phyloP scores from a whole-genome alignment of 2,797 vertebrate genomes.

The Silurus lanzhouensis region DNA sequence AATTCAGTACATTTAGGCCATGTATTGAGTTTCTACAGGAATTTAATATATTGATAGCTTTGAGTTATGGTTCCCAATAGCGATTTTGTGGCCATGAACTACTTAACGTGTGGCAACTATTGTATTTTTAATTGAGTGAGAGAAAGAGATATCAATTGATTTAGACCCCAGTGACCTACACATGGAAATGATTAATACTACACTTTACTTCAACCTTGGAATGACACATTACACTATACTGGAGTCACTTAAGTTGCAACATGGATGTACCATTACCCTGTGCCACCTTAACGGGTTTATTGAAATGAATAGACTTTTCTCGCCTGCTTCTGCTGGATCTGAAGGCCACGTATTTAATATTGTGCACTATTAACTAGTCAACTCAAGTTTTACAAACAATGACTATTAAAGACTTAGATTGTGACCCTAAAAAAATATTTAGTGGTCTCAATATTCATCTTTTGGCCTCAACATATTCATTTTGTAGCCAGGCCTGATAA shows the following conservation, averaged over 20 bases:
- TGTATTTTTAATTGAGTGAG: neutral
- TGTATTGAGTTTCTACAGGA: neutral
- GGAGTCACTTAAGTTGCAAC: neutral
- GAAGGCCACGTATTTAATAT: neutral
- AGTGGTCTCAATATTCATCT: neutral
- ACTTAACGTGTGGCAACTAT: slow-evolving; percentile 10
- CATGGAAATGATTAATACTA: slow-evolving; percentile 18
- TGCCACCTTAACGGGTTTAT: neutral
- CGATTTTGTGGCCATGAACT: neutral
- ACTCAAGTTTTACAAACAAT: neutral
- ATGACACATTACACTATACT: neutral
- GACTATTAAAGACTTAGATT: neutral
- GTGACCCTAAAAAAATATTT: slow-evolving; percentile 11
- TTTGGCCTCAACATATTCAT: neutral
- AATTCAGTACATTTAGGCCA: neutral
- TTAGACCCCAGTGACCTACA: neutral
- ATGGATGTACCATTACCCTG: slow-evolving; percentile 12
- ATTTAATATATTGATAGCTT: neutral
- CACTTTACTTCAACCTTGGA: slow-evolving; percentile 18
- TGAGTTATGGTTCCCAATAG: neutral
- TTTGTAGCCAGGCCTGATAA: neutral
- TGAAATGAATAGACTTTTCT: neutral
- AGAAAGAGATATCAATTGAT: neutral
- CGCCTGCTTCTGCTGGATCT: neutral
- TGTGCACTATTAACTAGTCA: neutral